phyloP scores from a whole-genome alignment of 2,888 invertebrate genomes.

The Idaea straminata region DNA sequence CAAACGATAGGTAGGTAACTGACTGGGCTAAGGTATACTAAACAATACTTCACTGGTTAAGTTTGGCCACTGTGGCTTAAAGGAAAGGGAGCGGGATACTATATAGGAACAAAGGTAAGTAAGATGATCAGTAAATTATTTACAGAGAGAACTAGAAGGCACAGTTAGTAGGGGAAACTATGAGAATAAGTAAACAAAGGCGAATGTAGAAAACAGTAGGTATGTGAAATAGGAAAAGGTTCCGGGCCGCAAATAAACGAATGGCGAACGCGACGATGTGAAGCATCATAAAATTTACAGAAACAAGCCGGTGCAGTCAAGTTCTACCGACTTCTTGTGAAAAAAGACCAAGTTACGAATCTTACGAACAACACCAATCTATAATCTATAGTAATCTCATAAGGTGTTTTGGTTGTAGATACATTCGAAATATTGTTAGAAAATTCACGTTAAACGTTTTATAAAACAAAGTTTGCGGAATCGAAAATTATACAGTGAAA shows the following conservation, averaged over 20 bases:
- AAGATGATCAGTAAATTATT: constrained; percentile 47
- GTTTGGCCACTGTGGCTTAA: constrained; percentile 39
- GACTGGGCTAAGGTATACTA: constrained; percentile 51
- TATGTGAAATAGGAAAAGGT: neutral
- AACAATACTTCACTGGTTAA: constrained; percentile 35
- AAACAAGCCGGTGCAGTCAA: neutral
- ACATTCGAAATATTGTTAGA: constrained; percentile 16
- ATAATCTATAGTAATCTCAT: constrained; percentile 2
- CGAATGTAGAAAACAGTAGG: constrained; percentile 10
- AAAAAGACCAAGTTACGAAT: neutral
- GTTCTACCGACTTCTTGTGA: neutral
- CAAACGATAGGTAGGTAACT: neutral
- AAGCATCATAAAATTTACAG: neutral
- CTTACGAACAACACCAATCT: constrained; percentile 1
- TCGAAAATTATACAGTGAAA: neutral
- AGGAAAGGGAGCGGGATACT: constrained; percentile 15
- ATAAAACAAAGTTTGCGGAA: neutral
- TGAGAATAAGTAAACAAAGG: constrained; percentile 32
- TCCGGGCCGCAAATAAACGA: neutral
- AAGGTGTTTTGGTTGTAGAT: neutral
- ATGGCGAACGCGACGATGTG: neutral
- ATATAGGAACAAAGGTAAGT: constrained; percentile 29
- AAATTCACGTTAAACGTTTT: neutral
- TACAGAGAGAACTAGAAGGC: constrained; percentile 74
- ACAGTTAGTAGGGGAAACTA: constrained; percentile 64